Evolutionary conservation across 2,888 invertebrate genomes (phyloP).

Genomic region (Marasmarcha lunaedactyla): DNA sequence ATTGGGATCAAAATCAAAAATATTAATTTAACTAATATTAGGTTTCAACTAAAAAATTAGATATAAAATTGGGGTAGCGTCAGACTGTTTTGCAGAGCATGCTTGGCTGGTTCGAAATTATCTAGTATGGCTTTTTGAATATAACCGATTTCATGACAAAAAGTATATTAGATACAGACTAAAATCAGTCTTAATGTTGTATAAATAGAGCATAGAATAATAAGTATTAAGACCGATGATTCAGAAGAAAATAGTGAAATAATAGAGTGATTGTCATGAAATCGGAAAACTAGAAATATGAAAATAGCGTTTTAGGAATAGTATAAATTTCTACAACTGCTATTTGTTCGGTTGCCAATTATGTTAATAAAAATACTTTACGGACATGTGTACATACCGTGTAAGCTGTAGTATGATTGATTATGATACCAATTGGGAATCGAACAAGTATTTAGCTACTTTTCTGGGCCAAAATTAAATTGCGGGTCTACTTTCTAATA

Average conservation of each 20-base stretch:
- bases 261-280: slow-evolving; percentile 41
- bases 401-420: no score
- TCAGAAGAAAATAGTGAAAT: slow-evolving; percentile 11
- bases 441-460: slow-evolving; percentile 49
- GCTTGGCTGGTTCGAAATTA: slow-evolving; percentile 38
- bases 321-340: slow-evolving; percentile 30
- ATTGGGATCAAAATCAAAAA: slow-evolving; percentile 41
- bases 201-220: no score
- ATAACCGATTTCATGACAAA: slow-evolving; percentile 51
- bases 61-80: slow-evolving; percentile 38
- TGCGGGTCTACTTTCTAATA: slow-evolving; percentile 50
- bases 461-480: slow-evolving; percentile 55
- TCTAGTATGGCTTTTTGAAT: slow-evolving; percentile 32
- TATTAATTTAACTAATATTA: slow-evolving; percentile 3
- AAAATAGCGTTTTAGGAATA: slow-evolving; percentile 34
- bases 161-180: slow-evolving; percentile 11
- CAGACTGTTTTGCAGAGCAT: slow-evolving; percentile 46
- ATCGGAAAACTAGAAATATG: slow-evolving; percentile 40
- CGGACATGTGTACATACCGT: slow-evolving; percentile 3
- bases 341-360: slow-evolving; percentile 54
- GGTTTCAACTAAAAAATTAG: background rate
- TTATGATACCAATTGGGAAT: slow-evolving; percentile 38
- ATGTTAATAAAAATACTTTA: slow-evolving; percentile 4
- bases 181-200: no score
- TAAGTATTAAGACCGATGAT: slow-evolving; percentile 14